Base-by-base conservation (phyloP, 2,797 vertebrate genomes). In the Chrysocyon brachyurus region DNA sequence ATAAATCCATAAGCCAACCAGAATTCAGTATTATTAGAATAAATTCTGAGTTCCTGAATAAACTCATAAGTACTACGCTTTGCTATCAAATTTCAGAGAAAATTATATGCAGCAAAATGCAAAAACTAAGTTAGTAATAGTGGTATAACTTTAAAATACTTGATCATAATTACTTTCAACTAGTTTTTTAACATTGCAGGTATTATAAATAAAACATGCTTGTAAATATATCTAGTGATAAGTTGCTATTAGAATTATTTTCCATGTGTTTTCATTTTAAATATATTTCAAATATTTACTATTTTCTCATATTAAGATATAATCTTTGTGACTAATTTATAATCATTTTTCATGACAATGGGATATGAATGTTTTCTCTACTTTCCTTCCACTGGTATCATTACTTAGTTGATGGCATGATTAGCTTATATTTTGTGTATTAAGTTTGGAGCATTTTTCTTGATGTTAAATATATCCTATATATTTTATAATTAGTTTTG, bases 221-320 rank as follows among this genome's bases (percentile, higher is more conserved):
- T 91, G 4, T 16, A 56, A 28, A 28, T 84, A 26, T 84, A 59
- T 78, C 94, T 97, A 73, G 1, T 82, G 63, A 17, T 66, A 46
- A 83, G 10, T 86, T 97, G n/a, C 82, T 86, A 82, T 28, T 21
- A 59, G 16, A 94, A 28, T 96, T 22, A 75, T 87, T 96, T 93
- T 94, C 33, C 81, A 1, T 73, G 40, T 54, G 33, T 85, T 90
- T 94, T 95, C 31, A 59, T 66, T 95, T 97, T 59, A 78, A 91
- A 88, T 31, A 17, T 93, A 64, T 68, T 87, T 87, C 24, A 77
- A 4, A 46, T 95, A 88, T 77, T 90, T 79, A 59, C 40, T 90
- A 1, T 75, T 91, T 96, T 81, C 12, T 16, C 19, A 28, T 59
- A 82, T 33, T 94, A 81, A 87, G 12, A 0, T 78, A 33, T 56